Evolutionary conservation across 2,797 vertebrate genomes (phyloP), one percentile per base, ranked within the genome.

Genomic region (Sebastes iracundus): DNA sequence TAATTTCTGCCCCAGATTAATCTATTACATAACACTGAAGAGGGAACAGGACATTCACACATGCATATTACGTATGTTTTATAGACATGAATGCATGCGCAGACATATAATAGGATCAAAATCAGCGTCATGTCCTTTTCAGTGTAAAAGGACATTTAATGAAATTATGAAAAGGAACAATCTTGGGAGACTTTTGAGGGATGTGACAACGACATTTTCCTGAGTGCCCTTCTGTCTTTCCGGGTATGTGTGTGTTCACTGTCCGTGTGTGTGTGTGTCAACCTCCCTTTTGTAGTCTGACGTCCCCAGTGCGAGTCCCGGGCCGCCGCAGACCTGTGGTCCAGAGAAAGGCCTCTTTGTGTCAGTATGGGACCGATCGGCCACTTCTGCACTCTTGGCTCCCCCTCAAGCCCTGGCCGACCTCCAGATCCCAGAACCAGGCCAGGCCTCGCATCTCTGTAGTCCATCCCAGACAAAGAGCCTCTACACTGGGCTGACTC

Each of bases 261-360:
- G 72, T 78, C 16, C 18, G 20, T 80, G 70, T 77, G 30, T 73
- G 27, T 68, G 66, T 80, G 77, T 76, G 70, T 87, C 27, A 79
- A 60, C 63, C 72, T 82, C 75, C 22, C 82, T 81, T 88, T 80
- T 92, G 85, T 88, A 52, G 62, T 81, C 35, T 70, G 73, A 79
- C 56, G 32, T 88, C 81, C 77, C 32, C 75, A 42, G 70, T 70
- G 59, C 16, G 64, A 72, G 81, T 83, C 86, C 87, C 9, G 53
- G 79, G 86, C 83, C 71, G 23, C 84, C 33, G 71, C 84, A 85
- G 87, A 90, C 84, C 88, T 81, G 81, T 16, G 61, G 81, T 86
- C 85, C 82, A 88, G 78, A 93, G 86, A 95, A 94, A 93, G 91
- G 64, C 79, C 79, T 88, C 94, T 90, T 95, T 95, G 93, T 93